Conservation (phyloP, 2,888 invertebrate species). For the Andrena trimmerana region DNA sequence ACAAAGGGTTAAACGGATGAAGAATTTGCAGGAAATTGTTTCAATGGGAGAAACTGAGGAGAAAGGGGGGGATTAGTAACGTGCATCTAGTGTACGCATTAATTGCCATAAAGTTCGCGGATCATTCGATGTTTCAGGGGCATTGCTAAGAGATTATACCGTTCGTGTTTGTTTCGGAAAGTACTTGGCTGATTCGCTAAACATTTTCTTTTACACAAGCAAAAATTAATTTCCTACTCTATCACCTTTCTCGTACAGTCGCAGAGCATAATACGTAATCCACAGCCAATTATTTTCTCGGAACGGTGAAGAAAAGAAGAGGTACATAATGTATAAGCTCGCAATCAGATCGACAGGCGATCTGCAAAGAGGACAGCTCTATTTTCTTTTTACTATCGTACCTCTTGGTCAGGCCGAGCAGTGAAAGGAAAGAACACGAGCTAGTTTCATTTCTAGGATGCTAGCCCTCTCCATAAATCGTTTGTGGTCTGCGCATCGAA, state of each 20-base stretch:
- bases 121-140: slow-evolving; percentile 50
- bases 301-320: not conserved
- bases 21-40: not conserved
- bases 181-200: slow-evolving; percentile 9
- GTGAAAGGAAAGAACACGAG: not conserved
- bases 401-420: not conserved
- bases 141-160: slow-evolving; percentile 42
- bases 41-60: not conserved
- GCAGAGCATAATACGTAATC: not conserved
- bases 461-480: too few species aligned
- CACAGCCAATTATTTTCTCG: slow-evolving; percentile 9
- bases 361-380: slow-evolving; percentile 10
- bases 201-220: too few species aligned
- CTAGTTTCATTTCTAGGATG: not conserved
- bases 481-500: not conserved
- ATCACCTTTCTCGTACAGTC: not conserved
- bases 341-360: not conserved
- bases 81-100: slow-evolving; percentile 30
- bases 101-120: slow-evolving; percentile 40
- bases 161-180: slow-evolving; percentile 30
- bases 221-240: too few species aligned
- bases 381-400: slow-evolving; percentile 23
- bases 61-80: not conserved
- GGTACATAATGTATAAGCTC: not conserved
- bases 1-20: slow-evolving; percentile 4